A percentile compares a stretch with the other conserved stretches of the same genome.
phyloP scores from a whole-genome alignment of 2,888 invertebrate genomes.

The Timandra comae region DNA sequence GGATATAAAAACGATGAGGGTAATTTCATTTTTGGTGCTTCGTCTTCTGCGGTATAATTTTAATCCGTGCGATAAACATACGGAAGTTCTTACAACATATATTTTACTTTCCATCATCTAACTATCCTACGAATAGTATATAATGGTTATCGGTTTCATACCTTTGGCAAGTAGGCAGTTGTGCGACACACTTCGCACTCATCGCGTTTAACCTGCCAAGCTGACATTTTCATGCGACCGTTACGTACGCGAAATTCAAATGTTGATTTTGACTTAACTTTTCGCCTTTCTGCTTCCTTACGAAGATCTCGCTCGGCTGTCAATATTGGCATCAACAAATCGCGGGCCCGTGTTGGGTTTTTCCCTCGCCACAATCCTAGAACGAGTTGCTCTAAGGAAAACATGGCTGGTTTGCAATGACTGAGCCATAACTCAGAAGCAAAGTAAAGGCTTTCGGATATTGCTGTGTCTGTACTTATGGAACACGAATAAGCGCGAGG shows the following conservation, averaged over 20 bases:
- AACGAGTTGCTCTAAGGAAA: conserved; percentile 89
- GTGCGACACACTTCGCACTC: conserved; percentile 91
- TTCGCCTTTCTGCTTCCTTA: background rate
- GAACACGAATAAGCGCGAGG: conserved; percentile 91
- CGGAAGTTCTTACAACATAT: too few species aligned
- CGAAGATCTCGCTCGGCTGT: conserved; percentile 27
- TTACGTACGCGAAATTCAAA: background rate
- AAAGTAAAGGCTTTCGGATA: conserved; percentile 95
- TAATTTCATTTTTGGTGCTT: too few species aligned
- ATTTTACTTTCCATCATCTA: too few species aligned
- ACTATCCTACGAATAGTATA: too few species aligned
- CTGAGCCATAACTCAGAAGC: conserved; percentile 88
- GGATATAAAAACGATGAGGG: too few species aligned
- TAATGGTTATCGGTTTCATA: too few species aligned
- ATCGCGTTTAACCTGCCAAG: conserved; percentile 44
- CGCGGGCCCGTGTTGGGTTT: conserved; percentile 79
- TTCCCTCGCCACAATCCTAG: conserved; percentile 84
- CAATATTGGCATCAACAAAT: conserved; percentile 52
- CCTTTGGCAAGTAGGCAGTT: conserved; percentile 89
- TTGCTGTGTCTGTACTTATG: conserved; percentile 90
- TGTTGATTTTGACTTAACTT: background rate
- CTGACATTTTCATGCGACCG: conserved; percentile 26
- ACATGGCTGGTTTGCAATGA: conserved; percentile 92
- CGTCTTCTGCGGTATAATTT: too few species aligned
- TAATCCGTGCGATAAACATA: too few species aligned